Percentiles rank a stretch among this genome's conserved stretches.
These are phyloP conservation scores for Lutjanus argentimaculatus DNA, from an alignment of 2,797 vertebrate species.

Conservation along the genomic window DNA sequence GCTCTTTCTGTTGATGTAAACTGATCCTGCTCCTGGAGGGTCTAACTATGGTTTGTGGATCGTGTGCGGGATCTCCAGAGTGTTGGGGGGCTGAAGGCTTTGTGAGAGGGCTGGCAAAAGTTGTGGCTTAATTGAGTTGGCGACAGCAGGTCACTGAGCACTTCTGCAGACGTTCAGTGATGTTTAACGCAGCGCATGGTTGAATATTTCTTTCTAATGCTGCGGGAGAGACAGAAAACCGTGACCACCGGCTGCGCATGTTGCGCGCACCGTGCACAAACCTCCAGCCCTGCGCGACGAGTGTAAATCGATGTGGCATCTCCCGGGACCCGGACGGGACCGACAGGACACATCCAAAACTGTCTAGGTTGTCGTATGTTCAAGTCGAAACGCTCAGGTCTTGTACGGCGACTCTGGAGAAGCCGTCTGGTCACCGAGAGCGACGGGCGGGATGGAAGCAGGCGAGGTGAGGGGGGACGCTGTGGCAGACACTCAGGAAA, in stretches of 20 bases:
- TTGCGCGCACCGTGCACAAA: constrained; percentile 81
- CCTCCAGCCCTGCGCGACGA: constrained; percentile 74
- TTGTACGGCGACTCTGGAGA: constrained; percentile 99
- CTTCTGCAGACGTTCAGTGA: constrained; percentile 45
- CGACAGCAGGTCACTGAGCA: constrained; percentile 65
- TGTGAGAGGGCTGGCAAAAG: constrained; percentile 53
- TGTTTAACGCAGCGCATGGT: constrained; percentile 71
- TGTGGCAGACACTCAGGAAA: constrained; percentile 83
- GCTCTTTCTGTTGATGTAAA: constrained; percentile 36
- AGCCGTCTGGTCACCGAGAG: constrained; percentile 93
- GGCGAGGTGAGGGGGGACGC: constrained; percentile 80
- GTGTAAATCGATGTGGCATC: constrained; percentile 83
- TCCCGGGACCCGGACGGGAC: constrained; percentile 80
- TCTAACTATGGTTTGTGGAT: constrained; percentile 65
- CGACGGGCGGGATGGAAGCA: constrained; percentile 87
- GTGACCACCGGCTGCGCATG: constrained; percentile 83
- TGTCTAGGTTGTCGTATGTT: constrained; percentile 95
- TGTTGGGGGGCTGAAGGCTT: constrained; percentile 50
- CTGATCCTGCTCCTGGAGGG: constrained; percentile 16
- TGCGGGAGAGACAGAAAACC: constrained; percentile 73
- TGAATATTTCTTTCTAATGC: constrained; percentile 81
- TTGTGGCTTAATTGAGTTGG: constrained; percentile 74
- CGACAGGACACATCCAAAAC: constrained; percentile 83
- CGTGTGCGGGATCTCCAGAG: constrained; percentile 57
- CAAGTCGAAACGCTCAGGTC: constrained; percentile 97